A percentile compares a stretch with the other conserved stretches of the same genome.
These are phyloP conservation scores for Paedocypris micromegethes DNA, from an alignment of 2,797 vertebrate species.

Conservation along the genomic window DNA sequence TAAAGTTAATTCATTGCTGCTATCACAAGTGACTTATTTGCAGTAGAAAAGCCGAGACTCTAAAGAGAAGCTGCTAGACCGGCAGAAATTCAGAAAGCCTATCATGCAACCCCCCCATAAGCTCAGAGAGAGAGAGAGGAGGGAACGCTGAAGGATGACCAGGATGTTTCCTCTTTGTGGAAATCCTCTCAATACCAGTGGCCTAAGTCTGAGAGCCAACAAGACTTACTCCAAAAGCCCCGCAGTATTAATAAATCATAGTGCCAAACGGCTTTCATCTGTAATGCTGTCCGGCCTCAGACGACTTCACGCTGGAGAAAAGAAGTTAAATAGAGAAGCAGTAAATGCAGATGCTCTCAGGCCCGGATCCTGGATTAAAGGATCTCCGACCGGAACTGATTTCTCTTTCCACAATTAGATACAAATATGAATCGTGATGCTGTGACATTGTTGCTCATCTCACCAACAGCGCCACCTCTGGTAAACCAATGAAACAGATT, in stretches of 20 bases:
- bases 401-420: too few relatives aligned
- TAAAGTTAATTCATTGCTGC: conserved; percentile 16
- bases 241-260: conserved; percentile 47
- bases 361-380: not conserved
- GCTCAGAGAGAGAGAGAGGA: conserved; percentile 12
- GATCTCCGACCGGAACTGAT: too few relatives aligned
- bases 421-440: too few relatives aligned
- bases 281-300: conserved; percentile 24
- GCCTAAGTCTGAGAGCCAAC: conserved; percentile 39
- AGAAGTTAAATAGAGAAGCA: conserved; percentile 14
- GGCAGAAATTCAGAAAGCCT: conserved; percentile 28
- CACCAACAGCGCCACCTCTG: too few relatives aligned
- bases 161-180: conserved; percentile 43
- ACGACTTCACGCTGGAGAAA: conserved; percentile 24
- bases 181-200: conserved; percentile 41
- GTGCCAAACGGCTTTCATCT: conserved; percentile 37
- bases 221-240: conserved; percentile 40
- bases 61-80: conserved; percentile 19
- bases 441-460: too few relatives aligned
- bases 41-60: conserved; percentile 10
- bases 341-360: not conserved
- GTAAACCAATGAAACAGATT: too few relatives aligned
- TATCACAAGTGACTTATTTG: conserved; percentile 28
- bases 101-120: conserved; percentile 37
- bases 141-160: conserved; percentile 30